Conservation (phyloP, 2,113 vertebrate species). For the Anhinga rufa region DNA sequence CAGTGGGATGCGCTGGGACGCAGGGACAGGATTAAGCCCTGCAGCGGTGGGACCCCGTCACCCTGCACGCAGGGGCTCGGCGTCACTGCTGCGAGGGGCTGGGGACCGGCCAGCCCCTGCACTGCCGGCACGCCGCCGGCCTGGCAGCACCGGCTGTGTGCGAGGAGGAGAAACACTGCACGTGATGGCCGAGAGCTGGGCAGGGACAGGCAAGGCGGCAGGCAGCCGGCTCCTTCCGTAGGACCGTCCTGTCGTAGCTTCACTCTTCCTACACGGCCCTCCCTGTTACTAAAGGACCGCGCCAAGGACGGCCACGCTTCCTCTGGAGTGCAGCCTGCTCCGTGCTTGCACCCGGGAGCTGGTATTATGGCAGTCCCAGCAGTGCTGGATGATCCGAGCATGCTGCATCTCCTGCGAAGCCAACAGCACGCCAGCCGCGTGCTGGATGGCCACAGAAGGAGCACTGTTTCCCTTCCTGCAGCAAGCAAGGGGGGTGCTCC, state of each 20-base stretch:
- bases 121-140: neutral
- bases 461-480: neutral
- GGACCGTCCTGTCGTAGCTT: rapidly evolving
- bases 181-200: neutral
- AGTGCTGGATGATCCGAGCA: neutral
- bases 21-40: neutral
- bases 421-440: neutral
- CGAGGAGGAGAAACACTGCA: neutral
- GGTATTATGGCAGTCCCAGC: neutral
- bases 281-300: neutral
- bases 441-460: neutral
- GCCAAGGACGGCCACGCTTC: neutral
- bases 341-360: neutral
- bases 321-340: rapidly evolving
- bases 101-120: neutral
- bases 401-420: neutral
- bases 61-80: rapidly evolving
- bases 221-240: neutral
- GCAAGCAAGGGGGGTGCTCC: neutral
- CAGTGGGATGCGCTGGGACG: neutral
- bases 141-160: neutral
- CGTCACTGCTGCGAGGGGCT: neutral
- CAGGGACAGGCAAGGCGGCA: neutral
- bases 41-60: neutral
- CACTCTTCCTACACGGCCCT: neutral